Evolutionary conservation across 2,797 vertebrate genomes (phyloP).

Genomic region (Takifugu ocellatus): DNA sequence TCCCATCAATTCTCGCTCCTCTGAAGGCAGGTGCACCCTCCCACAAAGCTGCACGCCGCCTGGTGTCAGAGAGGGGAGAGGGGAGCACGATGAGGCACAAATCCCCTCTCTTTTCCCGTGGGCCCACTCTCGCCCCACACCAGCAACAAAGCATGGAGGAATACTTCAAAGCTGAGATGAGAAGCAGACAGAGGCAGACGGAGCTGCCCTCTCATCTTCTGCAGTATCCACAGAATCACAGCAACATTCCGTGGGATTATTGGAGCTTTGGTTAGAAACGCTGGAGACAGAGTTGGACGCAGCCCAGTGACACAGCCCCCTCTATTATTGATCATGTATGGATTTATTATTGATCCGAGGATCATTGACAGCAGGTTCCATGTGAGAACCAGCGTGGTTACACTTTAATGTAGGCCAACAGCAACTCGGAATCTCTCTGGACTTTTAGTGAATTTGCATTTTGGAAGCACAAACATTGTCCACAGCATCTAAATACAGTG

Average conservation of each 20-base stretch:
- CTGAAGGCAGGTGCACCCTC: slow-evolving; percentile 63
- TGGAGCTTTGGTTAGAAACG: no score
- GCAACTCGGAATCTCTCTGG: no score
- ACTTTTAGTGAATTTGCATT: no score
- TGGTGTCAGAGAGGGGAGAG: slow-evolving; percentile 55
- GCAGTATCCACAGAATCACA: slow-evolving; percentile 18
- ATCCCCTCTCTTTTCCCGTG: slow-evolving; percentile 36
- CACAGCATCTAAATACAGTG: no score
- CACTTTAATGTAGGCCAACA: no score
- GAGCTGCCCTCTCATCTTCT: neutral
- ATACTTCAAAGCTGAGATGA: slow-evolving; percentile 20
- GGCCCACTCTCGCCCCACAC: slow-evolving; percentile 22
- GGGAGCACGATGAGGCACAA: slow-evolving; percentile 54
- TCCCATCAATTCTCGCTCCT: slow-evolving; percentile 39
- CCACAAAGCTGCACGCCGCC: slow-evolving; percentile 60
- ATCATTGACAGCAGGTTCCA: no score
- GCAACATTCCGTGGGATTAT: neutral
- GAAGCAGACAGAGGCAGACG: neutral
- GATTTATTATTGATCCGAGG: no score
- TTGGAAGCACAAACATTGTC: no score
- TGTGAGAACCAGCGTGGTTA: no score
- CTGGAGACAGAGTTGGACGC: no score
- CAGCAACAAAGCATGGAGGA: slow-evolving; percentile 37
- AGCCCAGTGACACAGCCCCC: no score
- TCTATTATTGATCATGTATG: no score